Conservation (phyloP, 2,113 vertebrate species). For the Psilopogon haemacephalus region DNA sequence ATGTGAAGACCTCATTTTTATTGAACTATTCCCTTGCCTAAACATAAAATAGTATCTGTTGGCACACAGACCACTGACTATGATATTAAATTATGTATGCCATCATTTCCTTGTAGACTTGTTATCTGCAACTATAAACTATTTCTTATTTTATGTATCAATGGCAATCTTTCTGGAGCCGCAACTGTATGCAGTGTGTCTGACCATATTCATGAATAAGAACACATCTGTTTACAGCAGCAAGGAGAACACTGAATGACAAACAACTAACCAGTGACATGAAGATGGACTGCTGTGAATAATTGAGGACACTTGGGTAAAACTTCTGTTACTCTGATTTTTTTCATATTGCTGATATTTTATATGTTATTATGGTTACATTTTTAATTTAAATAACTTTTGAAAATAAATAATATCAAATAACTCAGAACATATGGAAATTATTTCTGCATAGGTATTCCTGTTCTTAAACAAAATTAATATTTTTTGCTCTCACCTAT, state of each 20-base stretch:
- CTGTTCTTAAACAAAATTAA: neutral
- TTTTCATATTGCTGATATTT: neutral
- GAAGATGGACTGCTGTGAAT: neutral
- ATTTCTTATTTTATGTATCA: neutral
- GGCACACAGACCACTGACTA: neutral
- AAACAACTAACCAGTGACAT: neutral
- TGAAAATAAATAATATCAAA: neutral
- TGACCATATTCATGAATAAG: neutral
- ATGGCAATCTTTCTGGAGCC: neutral
- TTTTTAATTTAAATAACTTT: neutral
- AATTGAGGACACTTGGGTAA: neutral
- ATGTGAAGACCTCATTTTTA: neutral
- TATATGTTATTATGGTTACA: neutral
- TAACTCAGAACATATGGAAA: fast-evolving
- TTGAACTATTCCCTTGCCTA: neutral
- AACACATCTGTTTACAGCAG: neutral
- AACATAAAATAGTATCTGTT: neutral
- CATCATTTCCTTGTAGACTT: neutral
- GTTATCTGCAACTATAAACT: neutral
- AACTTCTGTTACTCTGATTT: neutral
- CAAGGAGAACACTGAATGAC: fast-evolving
- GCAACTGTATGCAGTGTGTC: neutral
- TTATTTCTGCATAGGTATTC: neutral
- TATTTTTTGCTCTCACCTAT: neutral
- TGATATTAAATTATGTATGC: neutral